Conservation (phyloP, 2,888 invertebrate genomes). For the Sympetrum striolatum region DNA sequence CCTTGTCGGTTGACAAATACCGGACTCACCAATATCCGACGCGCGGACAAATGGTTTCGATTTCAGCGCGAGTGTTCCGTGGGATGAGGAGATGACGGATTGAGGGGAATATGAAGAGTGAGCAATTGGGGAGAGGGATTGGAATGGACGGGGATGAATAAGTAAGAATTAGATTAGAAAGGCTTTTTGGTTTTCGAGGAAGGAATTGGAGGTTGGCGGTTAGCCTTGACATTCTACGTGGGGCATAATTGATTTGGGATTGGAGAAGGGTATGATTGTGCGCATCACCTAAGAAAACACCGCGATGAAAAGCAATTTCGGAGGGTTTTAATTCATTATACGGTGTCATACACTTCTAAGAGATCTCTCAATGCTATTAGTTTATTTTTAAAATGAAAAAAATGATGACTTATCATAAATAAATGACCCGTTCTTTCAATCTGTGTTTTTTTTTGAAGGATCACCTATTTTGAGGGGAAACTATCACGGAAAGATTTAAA, state of each 20-base stretch:
- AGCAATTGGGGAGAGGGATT: not conserved
- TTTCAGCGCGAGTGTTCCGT: slow-evolving; percentile 27
- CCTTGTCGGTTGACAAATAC: slow-evolving; percentile 38
- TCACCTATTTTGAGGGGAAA: too few species aligned
- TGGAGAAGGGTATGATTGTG: not conserved
- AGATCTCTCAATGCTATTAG: too few species aligned
- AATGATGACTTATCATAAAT: too few species aligned
- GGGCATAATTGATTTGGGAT: not conserved
- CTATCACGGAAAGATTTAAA: too few species aligned
- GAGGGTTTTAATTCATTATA: too few species aligned
- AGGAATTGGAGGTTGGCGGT: not conserved
- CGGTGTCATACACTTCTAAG: too few species aligned
- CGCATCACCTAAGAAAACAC: too few species aligned
- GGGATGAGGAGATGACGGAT: not conserved
- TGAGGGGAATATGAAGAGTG: not conserved
- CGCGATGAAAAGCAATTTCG: too few species aligned
- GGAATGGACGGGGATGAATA: not conserved
- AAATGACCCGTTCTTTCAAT: too few species aligned
- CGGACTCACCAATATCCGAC: slow-evolving; percentile 34
- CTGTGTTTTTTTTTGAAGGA: too few species aligned
- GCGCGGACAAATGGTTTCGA: slow-evolving; percentile 34
- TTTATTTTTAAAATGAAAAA: too few species aligned
- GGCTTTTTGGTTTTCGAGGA: not conserved
- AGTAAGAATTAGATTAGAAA: not conserved
- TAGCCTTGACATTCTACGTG: not conserved